Percentiles rank a stretch among this genome's conserved stretches.
phyloP scores from a whole-genome alignment of 2,113 vertebrate genomes.

The Anarhynchus alexandrinus region DNA sequence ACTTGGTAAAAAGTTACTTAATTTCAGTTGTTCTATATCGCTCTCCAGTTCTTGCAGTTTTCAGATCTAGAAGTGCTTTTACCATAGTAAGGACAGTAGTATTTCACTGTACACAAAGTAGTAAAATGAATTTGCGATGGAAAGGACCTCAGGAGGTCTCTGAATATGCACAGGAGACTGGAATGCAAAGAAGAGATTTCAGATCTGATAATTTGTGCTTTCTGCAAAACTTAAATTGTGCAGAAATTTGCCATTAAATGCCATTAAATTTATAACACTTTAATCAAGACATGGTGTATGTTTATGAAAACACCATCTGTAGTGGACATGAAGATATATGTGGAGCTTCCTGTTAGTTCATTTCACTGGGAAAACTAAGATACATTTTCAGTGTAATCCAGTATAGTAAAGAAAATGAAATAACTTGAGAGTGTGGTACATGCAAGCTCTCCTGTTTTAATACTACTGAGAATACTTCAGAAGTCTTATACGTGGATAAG shows the following conservation, averaged over 20 bases:
- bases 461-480: not conserved
- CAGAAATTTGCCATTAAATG: slow-evolving; percentile 12
- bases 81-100: not conserved
- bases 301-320: slow-evolving; percentile 40
- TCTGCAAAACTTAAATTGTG: slow-evolving; percentile 1
- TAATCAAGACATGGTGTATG: not conserved
- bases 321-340: slow-evolving; percentile 73
- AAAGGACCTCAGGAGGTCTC: not conserved
- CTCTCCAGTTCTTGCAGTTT: not conserved
- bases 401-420: not conserved
- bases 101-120: not conserved
- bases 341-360: slow-evolving; percentile 72
- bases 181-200: slow-evolving; percentile 74
- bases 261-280: slow-evolving; percentile 64
- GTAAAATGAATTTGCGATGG: not conserved
- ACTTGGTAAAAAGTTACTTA: not conserved
- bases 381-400: not conserved
- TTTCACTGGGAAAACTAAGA: slow-evolving; percentile 42
- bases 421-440: not conserved
- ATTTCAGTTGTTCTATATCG: not conserved
- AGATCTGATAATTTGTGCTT: slow-evolving; percentile 73
- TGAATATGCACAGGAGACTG: not conserved
- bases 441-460: not conserved
- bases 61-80: not conserved
- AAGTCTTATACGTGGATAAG: not conserved